Conservation (phyloP, 2,888 invertebrate genomes). For the Anagyrus pseudococci region DNA sequence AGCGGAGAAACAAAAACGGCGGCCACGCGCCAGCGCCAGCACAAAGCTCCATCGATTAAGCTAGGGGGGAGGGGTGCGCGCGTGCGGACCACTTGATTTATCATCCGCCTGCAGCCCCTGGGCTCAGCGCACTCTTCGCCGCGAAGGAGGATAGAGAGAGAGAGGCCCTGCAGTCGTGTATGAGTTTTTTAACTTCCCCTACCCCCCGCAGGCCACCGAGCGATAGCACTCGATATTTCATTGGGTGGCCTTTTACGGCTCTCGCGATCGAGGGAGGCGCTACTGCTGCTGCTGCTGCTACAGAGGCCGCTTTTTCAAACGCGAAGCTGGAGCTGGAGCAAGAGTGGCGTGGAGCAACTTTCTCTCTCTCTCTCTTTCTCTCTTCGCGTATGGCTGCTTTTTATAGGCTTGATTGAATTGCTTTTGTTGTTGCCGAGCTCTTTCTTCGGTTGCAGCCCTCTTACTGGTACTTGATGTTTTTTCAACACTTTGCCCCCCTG, state of each 20-base stretch:
- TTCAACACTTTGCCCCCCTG: too few relatives aligned
- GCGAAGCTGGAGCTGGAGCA: too few relatives aligned
- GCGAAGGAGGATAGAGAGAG: slow-evolving; percentile 1
- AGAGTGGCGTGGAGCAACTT: too few relatives aligned
- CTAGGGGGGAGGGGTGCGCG: neutral
- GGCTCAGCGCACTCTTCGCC: too few relatives aligned
- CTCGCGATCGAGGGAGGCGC: neutral
- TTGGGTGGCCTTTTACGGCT: slow-evolving; percentile 21
- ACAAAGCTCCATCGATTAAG: slow-evolving; percentile 32
- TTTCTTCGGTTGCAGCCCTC: too few relatives aligned
- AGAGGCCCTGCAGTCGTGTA: neutral
- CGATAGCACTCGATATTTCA: slow-evolving; percentile 30
- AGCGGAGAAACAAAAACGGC: slow-evolving; percentile 2
- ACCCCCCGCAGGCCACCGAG: neutral
- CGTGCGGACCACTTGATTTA: slow-evolving; percentile 26
- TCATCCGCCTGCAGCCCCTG: too few relatives aligned
- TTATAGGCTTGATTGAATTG: too few relatives aligned
- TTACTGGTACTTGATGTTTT: too few relatives aligned
- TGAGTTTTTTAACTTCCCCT: slow-evolving; percentile 22
- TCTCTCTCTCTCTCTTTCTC: too few relatives aligned
- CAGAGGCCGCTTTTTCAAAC: too few relatives aligned
- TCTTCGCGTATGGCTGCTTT: too few relatives aligned
- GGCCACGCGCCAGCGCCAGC: slow-evolving; percentile 13
- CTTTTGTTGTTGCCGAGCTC: too few relatives aligned
- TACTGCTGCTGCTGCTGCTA: neutral